Evolutionary conservation across 2,113 vertebrate genomes (phyloP).

Genomic region (Vimba vimba): DNA sequence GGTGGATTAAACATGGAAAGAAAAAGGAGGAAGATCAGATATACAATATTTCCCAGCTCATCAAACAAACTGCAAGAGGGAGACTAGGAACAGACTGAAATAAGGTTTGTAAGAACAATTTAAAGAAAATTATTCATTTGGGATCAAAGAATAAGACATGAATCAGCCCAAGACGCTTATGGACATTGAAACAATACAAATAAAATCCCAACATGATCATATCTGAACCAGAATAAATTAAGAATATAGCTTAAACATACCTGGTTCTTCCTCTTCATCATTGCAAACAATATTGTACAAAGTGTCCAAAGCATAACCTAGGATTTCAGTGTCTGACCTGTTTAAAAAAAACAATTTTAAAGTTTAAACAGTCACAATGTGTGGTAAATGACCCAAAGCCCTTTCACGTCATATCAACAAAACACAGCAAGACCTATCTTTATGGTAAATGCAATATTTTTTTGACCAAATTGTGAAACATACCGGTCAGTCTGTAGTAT

Average conservation of each 20-base stretch:
- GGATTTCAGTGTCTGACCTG: conserved; percentile 97
- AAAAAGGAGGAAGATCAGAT: conserved; percentile 78
- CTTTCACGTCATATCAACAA: not conserved
- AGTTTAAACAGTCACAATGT: not conserved
- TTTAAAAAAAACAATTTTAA: not conserved
- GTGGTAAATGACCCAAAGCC: not conserved
- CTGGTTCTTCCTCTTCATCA: conserved; percentile 95
- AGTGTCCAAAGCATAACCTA: conserved; percentile 97
- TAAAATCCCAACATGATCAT: not conserved
- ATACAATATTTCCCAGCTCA: conserved; percentile 65
- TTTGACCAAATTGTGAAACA: not conserved
- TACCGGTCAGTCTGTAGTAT: conserved; percentile 96
- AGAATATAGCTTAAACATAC: conserved; percentile 68
- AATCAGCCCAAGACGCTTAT: not conserved
- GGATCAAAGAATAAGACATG: not conserved
- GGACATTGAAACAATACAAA: not conserved
- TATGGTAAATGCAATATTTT: not conserved
- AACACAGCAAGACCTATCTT: not conserved
- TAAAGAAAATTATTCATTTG: not conserved
- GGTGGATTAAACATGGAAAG: conserved; percentile 82
- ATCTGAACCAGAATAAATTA: not conserved
- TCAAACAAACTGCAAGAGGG: conserved; percentile 41
- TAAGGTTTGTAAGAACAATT: not conserved
- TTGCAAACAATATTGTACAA: conserved; percentile 96
- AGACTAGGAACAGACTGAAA: not conserved